Evolutionary conservation across 2,797 vertebrate species (phyloP).

Genomic region (Sciaenops ocellatus): DNA sequence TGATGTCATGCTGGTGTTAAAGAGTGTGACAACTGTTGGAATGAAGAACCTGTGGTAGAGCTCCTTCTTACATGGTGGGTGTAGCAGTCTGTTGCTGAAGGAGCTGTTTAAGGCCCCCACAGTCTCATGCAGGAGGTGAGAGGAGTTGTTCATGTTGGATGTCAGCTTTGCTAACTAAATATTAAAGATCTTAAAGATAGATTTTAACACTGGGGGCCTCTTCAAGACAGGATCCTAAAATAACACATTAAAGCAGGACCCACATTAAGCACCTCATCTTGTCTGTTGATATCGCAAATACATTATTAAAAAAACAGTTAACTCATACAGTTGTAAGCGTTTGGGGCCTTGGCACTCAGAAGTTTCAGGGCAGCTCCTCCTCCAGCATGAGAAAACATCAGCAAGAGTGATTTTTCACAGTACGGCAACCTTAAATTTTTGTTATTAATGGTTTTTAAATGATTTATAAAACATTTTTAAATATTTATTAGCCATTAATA

Average conservation of each 20-base stretch:
- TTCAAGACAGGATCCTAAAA: not conserved
- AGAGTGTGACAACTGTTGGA: too few species aligned
- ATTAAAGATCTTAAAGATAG: not conserved
- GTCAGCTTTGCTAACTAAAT: too few species aligned
- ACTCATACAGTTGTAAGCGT: not conserved
- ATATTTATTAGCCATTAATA: not conserved
- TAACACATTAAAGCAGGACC: not conserved
- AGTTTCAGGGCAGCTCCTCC: not conserved
- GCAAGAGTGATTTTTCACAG: not conserved
- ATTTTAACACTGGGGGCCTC: not conserved
- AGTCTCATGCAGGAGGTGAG: too few species aligned
- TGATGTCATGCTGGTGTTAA: too few species aligned
- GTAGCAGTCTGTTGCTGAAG: too few species aligned
- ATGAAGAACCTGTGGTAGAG: too few species aligned
- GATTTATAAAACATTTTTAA: not conserved
- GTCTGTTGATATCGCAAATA: not conserved
- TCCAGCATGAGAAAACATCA: not conserved
- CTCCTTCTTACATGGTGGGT: too few species aligned
- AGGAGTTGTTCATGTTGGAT: too few species aligned
- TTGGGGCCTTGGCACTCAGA: not conserved
- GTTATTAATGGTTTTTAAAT: not conserved
- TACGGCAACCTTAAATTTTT: not conserved
- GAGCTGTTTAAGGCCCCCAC: too few species aligned
- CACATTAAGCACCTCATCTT: not conserved
- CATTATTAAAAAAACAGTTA: not conserved